These are phyloP conservation scores for Shargacucullia verbasci DNA, from an alignment of 2,888 invertebrate species.

Conservation along the genomic window DNA sequence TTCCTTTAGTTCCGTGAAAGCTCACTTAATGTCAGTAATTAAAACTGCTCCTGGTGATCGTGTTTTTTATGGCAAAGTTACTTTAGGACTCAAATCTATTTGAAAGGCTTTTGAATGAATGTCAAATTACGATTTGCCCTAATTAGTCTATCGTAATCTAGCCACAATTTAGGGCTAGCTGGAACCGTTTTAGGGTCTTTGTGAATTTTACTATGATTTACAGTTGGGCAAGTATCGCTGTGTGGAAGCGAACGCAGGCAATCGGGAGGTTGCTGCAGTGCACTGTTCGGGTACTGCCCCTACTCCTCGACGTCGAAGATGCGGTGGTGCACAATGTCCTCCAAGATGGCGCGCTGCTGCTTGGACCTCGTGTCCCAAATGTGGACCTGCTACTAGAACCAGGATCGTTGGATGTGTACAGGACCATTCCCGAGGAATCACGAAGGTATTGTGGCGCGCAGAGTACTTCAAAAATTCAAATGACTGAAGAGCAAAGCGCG, in stretches of 20 bases:
- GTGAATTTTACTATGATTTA: conserved; percentile 51
- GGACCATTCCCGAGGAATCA: conserved; percentile 83
- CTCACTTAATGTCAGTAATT: too few relatives aligned
- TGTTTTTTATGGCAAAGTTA: too few relatives aligned
- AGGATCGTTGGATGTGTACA: conserved; percentile 93
- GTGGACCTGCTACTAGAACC: conserved; percentile 93
- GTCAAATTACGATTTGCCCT: too few relatives aligned
- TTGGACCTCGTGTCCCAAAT: conserved; percentile 94
- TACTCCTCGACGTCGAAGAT: conserved; percentile 88
- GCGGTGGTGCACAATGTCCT: conserved; percentile 94
- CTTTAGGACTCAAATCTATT: too few relatives aligned
- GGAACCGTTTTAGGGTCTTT: background rate
- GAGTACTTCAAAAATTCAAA: too few relatives aligned
- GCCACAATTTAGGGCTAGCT: too few relatives aligned
- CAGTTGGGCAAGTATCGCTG: conserved; percentile 92
- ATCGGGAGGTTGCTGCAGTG: conserved; percentile 89
- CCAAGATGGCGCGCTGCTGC: conserved; percentile 94
- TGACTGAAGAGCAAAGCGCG: too few relatives aligned
- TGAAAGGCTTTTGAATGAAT: too few relatives aligned
- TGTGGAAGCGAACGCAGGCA: conserved; percentile 90
- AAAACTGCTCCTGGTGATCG: too few relatives aligned
- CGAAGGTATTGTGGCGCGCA: conserved; percentile 68
- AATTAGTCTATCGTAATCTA: too few relatives aligned
- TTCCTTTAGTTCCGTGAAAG: too few relatives aligned
- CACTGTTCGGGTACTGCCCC: conserved; percentile 90